Evolutionary conservation across 2,797 vertebrate genomes (phyloP), one percentile per base, ranked within the genome.

Genomic region (Myotis myotis): DNA sequence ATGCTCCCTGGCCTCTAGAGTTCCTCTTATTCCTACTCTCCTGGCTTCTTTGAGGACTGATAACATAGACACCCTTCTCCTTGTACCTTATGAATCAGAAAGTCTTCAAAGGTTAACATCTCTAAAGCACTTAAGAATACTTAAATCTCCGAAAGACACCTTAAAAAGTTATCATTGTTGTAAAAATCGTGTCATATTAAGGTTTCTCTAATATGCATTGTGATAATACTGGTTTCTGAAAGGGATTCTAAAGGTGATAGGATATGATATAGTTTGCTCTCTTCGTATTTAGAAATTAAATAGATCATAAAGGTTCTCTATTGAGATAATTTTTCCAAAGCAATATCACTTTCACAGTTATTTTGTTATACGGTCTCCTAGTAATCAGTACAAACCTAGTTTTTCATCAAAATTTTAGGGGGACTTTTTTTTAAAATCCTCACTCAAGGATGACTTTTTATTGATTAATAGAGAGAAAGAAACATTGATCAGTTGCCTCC

Each of bases 241-340:
- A 90, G 7, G 74, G 7, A 78, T 60, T 84, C 76, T 95, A 49
- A 62, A 78, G 2, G 3, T 62, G 19, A 71, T 75, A 47, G 19
- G 70, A 0, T 17, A 5, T 53, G 60, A 30, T 74, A 70, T 62
- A 30, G 4, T 41, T 93, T 93, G 5, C 28, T 96, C 33, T 23
- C 5, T 96, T 88, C 82, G 20, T 76, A 79, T 84, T 88, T 76
- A 95, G 71, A 84, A 79, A 76, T 92, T 70, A 17, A 92, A 66
- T 51, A 80, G 4, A 76, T 89, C 19, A 3, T 66, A 28, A 33
- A 72, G 2, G 0, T 79, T 81, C 30, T 89, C 72, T 71, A 1
- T 20, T 71, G 47, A 87, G 53, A 66, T 19, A 74, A 20, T 28
- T 85, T 79, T 68, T 15, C 80, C 66, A 44, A 3, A 33, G 60